These are phyloP conservation scores for Scaptodrosophila latifasciaeformis DNA, from an alignment of 2,888 invertebrate genomes.

Conservation along the genomic window DNA sequence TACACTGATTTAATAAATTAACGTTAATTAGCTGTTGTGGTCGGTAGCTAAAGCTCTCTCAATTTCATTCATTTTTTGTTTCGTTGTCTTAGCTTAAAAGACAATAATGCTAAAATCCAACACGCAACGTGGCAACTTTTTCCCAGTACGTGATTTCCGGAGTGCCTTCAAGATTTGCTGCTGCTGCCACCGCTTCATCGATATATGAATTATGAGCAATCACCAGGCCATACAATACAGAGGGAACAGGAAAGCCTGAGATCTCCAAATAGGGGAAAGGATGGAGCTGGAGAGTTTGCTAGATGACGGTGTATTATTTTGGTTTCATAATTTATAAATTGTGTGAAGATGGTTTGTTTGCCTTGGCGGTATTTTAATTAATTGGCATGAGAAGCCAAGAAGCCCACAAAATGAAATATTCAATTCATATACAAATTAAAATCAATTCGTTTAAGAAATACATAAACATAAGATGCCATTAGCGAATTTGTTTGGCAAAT, in stretches of 20 bases:
- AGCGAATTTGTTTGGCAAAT: too few species aligned
- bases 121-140: constrained; percentile 60
- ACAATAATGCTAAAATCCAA: constrained; percentile 56
- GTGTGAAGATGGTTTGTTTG: constrained; percentile 13
- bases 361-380: constrained; percentile 55
- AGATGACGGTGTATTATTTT: constrained; percentile 36
- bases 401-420: neutral
- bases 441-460: too few species aligned
- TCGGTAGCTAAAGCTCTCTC: too few species aligned
- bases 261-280: neutral
- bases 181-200: neutral
- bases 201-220: constrained; percentile 54
- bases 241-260: neutral
- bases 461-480: too few species aligned
- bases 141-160: constrained; percentile 69
- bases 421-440: neutral
- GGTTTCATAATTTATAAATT: constrained; percentile 45
- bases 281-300: too few species aligned
- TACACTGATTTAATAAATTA: constrained; percentile 74
- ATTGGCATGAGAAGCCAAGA: constrained; percentile 38
- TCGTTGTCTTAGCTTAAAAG: constrained; percentile 50
- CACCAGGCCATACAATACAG: neutral
- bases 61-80: too few species aligned
- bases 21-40: constrained; percentile 73
- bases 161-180: constrained; percentile 58